Evolutionary conservation across 1,140 invertebrate genomes (phyloP).

Genomic region (Halesus radiatus): DNA sequence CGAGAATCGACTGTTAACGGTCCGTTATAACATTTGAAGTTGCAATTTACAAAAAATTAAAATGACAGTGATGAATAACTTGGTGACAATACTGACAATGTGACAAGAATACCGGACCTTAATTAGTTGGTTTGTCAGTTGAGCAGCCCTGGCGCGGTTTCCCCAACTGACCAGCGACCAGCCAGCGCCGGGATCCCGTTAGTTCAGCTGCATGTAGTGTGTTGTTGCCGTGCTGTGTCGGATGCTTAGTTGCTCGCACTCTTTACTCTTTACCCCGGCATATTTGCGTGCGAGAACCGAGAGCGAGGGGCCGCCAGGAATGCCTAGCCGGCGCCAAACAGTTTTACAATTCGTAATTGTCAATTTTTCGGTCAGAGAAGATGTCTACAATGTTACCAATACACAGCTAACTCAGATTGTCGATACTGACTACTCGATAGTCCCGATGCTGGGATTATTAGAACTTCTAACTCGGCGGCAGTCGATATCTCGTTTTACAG

Average conservation of each 20-base stretch:
- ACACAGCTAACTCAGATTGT: not conserved
- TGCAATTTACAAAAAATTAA: too few relatives aligned
- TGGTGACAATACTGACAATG: too few relatives aligned
- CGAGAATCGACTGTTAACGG: too few relatives aligned
- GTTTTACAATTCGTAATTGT: conserved; percentile 30
- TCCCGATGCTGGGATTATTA: too few relatives aligned
- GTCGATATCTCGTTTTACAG: too few relatives aligned
- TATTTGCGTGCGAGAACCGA: conserved; percentile 14
- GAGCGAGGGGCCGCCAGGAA: not conserved
- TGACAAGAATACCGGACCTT: too few relatives aligned
- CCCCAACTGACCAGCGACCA: not conserved
- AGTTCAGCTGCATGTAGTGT: too few relatives aligned
- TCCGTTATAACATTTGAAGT: too few relatives aligned
- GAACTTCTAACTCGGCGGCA: too few relatives aligned
- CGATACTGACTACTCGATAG: too few relatives aligned
- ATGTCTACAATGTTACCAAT: not conserved
- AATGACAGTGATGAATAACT: too few relatives aligned
- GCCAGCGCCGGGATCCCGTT: too few relatives aligned
- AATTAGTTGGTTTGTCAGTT: not conserved
- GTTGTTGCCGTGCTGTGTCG: not conserved
- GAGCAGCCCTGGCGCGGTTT: not conserved
- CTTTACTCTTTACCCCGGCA: conserved; percentile 2
- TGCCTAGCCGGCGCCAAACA: conserved; percentile 3
- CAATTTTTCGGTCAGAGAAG: conserved; percentile 20
- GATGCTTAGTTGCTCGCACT: not conserved